Conservation (phyloP, 2,113 vertebrate species). For the Xiphophorus maculatus region DNA sequence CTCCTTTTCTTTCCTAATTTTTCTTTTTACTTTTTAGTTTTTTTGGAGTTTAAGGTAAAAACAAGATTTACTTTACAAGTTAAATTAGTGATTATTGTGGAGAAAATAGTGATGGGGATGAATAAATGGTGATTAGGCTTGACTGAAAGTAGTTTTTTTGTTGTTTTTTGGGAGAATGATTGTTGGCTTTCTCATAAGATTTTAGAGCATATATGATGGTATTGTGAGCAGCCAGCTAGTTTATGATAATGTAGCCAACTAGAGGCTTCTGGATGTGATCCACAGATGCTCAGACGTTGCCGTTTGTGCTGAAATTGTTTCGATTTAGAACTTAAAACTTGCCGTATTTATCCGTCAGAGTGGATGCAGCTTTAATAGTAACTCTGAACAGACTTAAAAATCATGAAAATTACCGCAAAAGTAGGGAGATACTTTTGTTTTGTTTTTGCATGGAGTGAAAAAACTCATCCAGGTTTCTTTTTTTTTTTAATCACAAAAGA, state of each 20-base stretch:
- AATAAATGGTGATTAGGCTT: conserved; percentile 24
- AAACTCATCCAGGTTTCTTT: not conserved
- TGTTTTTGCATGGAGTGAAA: not conserved
- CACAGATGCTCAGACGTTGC: not conserved
- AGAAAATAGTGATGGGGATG: conserved; percentile 3
- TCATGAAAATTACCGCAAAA: not conserved
- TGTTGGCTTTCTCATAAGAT: not conserved
- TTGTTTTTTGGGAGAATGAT: not conserved
- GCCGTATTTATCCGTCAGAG: not conserved
- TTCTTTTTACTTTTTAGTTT: conserved; percentile 4
- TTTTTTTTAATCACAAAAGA: conserved; percentile 10
- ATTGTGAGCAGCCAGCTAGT: not conserved
- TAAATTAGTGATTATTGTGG: conserved; percentile 28
- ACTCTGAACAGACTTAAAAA: not conserved
- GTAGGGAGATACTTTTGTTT: not conserved
- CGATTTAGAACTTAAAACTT: not conserved
- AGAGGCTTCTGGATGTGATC: not conserved
- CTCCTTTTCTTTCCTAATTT: not conserved
- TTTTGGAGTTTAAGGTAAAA: conserved; percentile 9
- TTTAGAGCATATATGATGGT: not conserved
- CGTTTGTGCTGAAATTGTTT: not conserved
- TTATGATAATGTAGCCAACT: not conserved
- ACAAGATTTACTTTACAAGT: conserved; percentile 13
- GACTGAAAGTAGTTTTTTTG: not conserved
- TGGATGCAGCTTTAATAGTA: not conserved